Evolutionary conservation across 2,888 invertebrate genomes (phyloP), one percentile per base, ranked within the genome.

Genomic region (Tinea pellionella): DNA sequence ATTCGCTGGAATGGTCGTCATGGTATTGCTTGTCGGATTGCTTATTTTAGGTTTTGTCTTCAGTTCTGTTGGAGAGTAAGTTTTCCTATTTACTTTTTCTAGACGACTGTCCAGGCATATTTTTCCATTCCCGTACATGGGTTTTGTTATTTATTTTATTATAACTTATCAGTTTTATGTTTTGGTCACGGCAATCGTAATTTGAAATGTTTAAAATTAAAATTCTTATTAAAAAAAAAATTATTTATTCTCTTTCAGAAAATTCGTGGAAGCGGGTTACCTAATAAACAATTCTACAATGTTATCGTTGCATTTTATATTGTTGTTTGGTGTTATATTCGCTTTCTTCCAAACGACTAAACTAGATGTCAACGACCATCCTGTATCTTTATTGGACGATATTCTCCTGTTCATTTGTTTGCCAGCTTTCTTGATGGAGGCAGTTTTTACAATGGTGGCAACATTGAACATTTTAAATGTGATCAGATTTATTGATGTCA

Each of bases 371-470:
- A 92, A 91, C 68, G 88, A 85, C 61, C 90, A 90, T 62, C 89
- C 90, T 2, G 88, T 91, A 47, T 91, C 92, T 0, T 74, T 90
- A 11, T 82, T 93, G 29, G 93, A 94, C 65, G 93, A 93, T 66
- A 88, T 93, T 0, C 77, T 93, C 0, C 83, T 93, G 0, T 92
- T 92, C 68, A 89, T 93, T 59, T 92, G 93, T 62, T 78, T 93
- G 16, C 93, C 93, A 0, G 92, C 92, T 13, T 93, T 92, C 78
- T 92, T 93, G 69, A 78, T 93, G 65, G 92, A 92, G 68, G 90
- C 91, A 0, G 89, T 92, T 47, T 89, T 94, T 62, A 92, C 91
- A 63, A 85, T 93, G 65, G 84, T 92, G 11, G 92, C 94, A 0
- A 92, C 92, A 0, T 80, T 92, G 37, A 84, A 78, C 53, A 80